A percentile compares a stretch with the other conserved stretches of the same genome.
phyloP scores from a whole-genome alignment of 2,888 invertebrate genomes.

The Volucella zonaria region DNA sequence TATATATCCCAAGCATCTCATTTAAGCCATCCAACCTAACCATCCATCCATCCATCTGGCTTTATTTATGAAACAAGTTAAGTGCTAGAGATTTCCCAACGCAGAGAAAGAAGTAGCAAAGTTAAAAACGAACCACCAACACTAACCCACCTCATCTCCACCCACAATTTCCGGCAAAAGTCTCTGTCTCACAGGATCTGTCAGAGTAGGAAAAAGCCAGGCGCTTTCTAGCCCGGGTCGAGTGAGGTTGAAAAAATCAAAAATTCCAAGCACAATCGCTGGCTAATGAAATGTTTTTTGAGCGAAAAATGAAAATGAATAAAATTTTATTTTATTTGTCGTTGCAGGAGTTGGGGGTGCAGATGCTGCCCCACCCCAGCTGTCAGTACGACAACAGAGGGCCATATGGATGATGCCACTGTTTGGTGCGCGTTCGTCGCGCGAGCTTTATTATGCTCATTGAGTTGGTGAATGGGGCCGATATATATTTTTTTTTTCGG shows the following conservation, averaged over 20 bases:
- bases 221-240: not conserved
- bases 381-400: not conserved
- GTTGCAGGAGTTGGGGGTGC: constrained; percentile 25
- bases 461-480: constrained; percentile 67
- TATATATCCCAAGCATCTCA: constrained; percentile 44
- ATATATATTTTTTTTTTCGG: constrained; percentile 54
- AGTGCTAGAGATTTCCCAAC: constrained; percentile 67
- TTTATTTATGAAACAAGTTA: constrained; percentile 73
- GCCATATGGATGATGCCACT: not conserved
- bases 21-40: constrained; percentile 55
- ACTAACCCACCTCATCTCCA: constrained; percentile 60
- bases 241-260: constrained; percentile 51
- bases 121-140: not conserved
- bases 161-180: not conserved
- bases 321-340: constrained; percentile 74
- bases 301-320: constrained; percentile 74
- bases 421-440: constrained; percentile 26
- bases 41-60: constrained; percentile 70
- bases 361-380: not conserved
- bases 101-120: constrained; percentile 18
- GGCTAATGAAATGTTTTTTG: constrained; percentile 73
- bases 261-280: constrained; percentile 74
- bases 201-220: too few relatives aligned
- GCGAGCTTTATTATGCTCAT: constrained; percentile 72
- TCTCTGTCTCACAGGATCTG: constrained; percentile 10